Base-by-base conservation (phyloP, 2,797 vertebrate species). In the Cetoscarus ocellatus region DNA sequence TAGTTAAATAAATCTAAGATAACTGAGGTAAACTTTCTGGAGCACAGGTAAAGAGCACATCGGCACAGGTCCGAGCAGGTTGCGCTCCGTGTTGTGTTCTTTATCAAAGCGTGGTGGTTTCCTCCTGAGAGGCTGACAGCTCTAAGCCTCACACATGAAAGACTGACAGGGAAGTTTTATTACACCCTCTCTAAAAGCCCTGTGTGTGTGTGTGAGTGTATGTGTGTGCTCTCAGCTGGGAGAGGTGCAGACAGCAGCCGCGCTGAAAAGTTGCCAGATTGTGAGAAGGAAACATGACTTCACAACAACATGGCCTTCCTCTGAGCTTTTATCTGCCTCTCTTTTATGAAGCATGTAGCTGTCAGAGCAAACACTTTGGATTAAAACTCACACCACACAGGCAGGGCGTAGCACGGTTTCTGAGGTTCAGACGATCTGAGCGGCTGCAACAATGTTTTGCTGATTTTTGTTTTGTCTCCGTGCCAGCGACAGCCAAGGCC, bases 71-170 rank as follows among this genome's bases (percentile, higher is more conserved):
- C 44, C 72, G 9, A 70, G 72, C 88, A 62, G 72, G 78, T 79
- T 38, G 55, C 14, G 45, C 51, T 68, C 53, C 72, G 72, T 42
- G 70, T 57, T 75, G 42, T 59, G 79, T 56, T 81, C 71, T 54
- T 56, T 72, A 87, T 88, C 84, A 88, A 84, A 89, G 84, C 78
- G 60, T 65, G 60, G 73, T 84, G 82, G 70, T 86, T 86, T 89
- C 83, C 67, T 79, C 65, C 79, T 86, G 68, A 72, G 62, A 52
- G 61, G 77, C 76, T 84, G 86, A 91, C 91, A 89, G 87, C 83
- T 86, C 86, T 85, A 84, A 91, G 85, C 82, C 84, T 72, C 78
- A 67, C 78, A 91, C 84, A 87, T 91, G 84, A 92, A 92, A 88
- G 87, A 88, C 76, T 86, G 80, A 80, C 82, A 75, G 73, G 75